These are phyloP conservation scores for Limnephilus rhombicus DNA, from an alignment of 2,888 invertebrate species.

Conservation along the genomic window DNA sequence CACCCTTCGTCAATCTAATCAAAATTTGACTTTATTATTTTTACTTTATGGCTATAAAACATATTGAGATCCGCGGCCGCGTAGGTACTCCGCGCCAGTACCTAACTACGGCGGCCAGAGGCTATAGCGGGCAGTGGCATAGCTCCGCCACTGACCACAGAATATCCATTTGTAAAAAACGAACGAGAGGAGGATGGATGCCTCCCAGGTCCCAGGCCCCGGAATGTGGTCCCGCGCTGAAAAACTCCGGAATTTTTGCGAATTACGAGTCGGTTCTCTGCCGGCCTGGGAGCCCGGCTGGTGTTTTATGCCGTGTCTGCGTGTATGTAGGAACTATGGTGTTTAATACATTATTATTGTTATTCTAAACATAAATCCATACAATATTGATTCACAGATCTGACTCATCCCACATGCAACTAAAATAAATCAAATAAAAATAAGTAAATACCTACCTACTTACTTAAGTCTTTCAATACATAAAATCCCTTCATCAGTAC, in stretches of 20 bases:
- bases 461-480: too few species aligned
- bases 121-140: neutral
- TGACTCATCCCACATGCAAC: neutral
- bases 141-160: conserved; percentile 30
- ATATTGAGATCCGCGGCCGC: neutral
- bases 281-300: conserved; percentile 7
- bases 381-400: neutral
- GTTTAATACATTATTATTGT: too few species aligned
- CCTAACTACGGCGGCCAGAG: neutral
- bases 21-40: too few species aligned
- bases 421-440: neutral
- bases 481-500: neutral
- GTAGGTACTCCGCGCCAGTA: neutral
- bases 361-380: neutral
- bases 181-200: conserved; percentile 23
- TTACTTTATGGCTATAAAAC: neutral
- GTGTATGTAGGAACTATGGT: neutral
- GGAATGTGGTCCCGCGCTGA: conserved; percentile 46
- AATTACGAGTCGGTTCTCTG: conserved; percentile 44
- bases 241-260: conserved; percentile 51
- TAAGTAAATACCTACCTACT: neutral
- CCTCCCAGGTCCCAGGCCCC: conserved; percentile 28
- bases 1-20: too few species aligned
- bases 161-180: conserved; percentile 39
- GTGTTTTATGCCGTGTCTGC: conserved; percentile 22